A percentile compares a stretch with the other conserved stretches of the same genome.
phyloP scores from a whole-genome alignment of 2,113 vertebrate genomes.

The Anguilla japonica region DNA sequence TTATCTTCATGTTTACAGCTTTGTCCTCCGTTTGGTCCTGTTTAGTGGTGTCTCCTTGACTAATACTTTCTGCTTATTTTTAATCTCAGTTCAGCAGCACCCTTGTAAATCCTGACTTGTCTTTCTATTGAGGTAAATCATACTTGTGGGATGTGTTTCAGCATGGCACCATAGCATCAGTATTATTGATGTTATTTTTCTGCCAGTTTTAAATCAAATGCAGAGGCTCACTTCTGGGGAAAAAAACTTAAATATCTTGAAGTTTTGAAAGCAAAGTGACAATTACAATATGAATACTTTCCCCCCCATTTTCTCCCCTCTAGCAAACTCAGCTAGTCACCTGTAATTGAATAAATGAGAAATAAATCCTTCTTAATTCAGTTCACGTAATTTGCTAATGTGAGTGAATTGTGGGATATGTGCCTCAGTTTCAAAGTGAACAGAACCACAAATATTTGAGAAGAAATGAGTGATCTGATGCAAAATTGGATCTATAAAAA shows the following conservation, averaged over 20 bases:
- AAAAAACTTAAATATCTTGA: background rate
- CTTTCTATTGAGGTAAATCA: constrained; percentile 67
- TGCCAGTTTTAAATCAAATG: background rate
- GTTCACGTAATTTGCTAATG: background rate
- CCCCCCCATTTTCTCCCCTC: background rate
- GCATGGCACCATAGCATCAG: constrained; percentile 57
- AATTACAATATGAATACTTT: background rate
- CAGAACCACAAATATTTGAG: background rate
- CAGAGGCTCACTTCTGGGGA: background rate
- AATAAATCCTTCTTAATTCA: background rate
- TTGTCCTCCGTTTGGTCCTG: constrained; percentile 63
- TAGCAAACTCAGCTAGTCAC: background rate
- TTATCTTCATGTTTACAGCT: constrained; percentile 68
- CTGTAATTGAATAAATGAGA: background rate
- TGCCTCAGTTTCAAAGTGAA: background rate
- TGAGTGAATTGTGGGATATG: background rate
- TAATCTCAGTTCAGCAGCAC: constrained; percentile 40
- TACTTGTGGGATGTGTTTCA: constrained; percentile 65
- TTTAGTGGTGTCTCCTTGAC: constrained; percentile 56
- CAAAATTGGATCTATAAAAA: background rate
- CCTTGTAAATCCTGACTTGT: constrained; percentile 65
- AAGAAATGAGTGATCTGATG: background rate
- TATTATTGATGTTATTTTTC: background rate
- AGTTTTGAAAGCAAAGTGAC: background rate
- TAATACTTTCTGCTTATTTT: background rate